These are phyloP conservation scores for Aldabrachelys gigantea DNA, from an alignment of 2,113 vertebrate species.

Conservation along the genomic window DNA sequence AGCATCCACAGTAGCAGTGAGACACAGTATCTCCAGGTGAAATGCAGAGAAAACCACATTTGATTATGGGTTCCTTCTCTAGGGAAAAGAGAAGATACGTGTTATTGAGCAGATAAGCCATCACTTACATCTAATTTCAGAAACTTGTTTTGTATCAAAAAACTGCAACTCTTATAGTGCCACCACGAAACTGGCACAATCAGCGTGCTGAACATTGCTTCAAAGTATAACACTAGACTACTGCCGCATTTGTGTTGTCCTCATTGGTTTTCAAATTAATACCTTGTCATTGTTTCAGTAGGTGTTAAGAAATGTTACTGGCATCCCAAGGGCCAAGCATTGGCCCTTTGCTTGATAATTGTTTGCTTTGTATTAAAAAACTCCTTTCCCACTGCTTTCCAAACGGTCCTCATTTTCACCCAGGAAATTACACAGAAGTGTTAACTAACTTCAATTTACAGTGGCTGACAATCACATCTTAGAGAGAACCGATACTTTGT, in stretches of 20 bases:
- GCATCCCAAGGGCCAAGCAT: slow-evolving; percentile 83
- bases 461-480: slow-evolving; percentile 86
- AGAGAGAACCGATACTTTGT: slow-evolving; percentile 86
- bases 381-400: slow-evolving; percentile 82
- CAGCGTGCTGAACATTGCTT: slow-evolving; percentile 81
- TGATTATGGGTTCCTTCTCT: neutral
- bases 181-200: slow-evolving; percentile 67
- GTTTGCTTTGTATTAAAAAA: slow-evolving; percentile 89
- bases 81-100: slow-evolving; percentile 10
- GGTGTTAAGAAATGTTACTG: slow-evolving; percentile 85
- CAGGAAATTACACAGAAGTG: slow-evolving; percentile 88
- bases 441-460: slow-evolving; percentile 94
- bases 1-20: neutral
- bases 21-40: neutral
- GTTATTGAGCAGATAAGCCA: neutral
- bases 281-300: slow-evolving; percentile 91
- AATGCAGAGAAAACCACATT: neutral
- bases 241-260: slow-evolving; percentile 84
- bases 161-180: slow-evolving; percentile 72
- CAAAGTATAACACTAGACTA: slow-evolving; percentile 86
- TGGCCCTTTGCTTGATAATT: slow-evolving; percentile 90
- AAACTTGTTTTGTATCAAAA: slow-evolving; percentile 52
- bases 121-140: slow-evolving; percentile 37
- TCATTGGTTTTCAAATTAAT: slow-evolving; percentile 94
- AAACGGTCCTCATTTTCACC: slow-evolving; percentile 94